These are phyloP conservation scores for Aporrectodea caliginosa DNA, from an alignment of 1,140 invertebrate genomes.

Conservation along the genomic window DNA sequence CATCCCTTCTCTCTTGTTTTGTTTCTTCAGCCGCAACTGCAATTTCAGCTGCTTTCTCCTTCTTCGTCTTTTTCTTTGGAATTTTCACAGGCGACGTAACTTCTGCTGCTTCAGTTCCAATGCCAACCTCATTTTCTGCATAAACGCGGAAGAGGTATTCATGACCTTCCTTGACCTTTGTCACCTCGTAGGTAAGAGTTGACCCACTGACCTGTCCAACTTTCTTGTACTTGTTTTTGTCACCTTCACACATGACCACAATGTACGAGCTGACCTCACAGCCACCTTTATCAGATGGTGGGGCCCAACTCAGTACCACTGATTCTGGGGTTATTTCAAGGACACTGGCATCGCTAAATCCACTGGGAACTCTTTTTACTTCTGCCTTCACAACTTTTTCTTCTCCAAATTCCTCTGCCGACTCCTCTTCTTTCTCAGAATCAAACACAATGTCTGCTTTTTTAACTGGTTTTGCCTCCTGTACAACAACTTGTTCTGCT, in stretches of 20 bases:
- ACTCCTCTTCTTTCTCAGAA: background rate
- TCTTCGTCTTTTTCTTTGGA: background rate
- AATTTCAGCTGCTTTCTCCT: constrained; percentile 12
- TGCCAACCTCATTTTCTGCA: constrained; percentile 94
- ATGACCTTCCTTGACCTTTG: constrained; percentile 57
- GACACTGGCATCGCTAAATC: constrained; percentile 61
- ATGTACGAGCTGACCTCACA: constrained; percentile 76
- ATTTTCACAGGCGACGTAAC: constrained; percentile 67
- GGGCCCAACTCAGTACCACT: constrained; percentile 83
- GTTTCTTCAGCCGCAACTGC: background rate
- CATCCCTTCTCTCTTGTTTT: background rate
- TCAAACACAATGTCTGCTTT: background rate
- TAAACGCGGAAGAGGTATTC: constrained; percentile 93
- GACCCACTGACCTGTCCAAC: constrained; percentile 26
- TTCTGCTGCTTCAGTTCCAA: constrained; percentile 77
- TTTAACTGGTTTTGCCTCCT: background rate
- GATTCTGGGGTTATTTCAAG: constrained; percentile 84
- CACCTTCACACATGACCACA: constrained; percentile 28
- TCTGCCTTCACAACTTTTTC: background rate
- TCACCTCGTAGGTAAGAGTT: constrained; percentile 15
- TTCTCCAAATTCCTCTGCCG: background rate
- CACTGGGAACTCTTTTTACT: background rate
- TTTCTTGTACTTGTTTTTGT: constrained; percentile 33
- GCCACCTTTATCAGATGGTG: constrained; percentile 83
- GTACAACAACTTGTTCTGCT: background rate